Conservation (phyloP, 2,888 invertebrate genomes). For the Ferdinandea cuprea region DNA sequence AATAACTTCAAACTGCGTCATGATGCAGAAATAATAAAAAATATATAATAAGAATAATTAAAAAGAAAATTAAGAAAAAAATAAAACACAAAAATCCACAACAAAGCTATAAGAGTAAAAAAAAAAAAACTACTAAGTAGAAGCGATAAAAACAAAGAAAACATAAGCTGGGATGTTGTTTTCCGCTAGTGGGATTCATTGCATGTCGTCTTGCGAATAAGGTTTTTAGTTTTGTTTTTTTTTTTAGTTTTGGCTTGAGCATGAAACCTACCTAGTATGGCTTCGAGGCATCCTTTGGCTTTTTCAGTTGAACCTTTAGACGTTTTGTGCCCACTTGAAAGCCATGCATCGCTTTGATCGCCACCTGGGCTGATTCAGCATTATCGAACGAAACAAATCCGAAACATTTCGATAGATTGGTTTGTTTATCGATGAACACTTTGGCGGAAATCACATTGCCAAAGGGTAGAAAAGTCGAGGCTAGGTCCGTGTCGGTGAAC, state of each 20-base stretch:
- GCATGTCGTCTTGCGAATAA: neutral
- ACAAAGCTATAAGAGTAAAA: slow-evolving; percentile 47
- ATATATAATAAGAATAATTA: slow-evolving; percentile 29
- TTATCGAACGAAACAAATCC: slow-evolving; percentile 99
- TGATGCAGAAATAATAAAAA: slow-evolving; percentile 43
- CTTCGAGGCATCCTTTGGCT: slow-evolving; percentile 96
- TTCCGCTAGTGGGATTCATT: slow-evolving; percentile 2
- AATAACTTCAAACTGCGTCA: slow-evolving; percentile 65
- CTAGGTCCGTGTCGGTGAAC: slow-evolving; percentile 98
- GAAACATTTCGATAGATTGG: slow-evolving; percentile 99
- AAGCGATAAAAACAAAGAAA: slow-evolving; percentile 44
- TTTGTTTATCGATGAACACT: slow-evolving; percentile 99
- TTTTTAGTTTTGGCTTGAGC: too few species aligned
- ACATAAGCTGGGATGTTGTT: slow-evolving; percentile 50
- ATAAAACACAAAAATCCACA: slow-evolving; percentile 67
- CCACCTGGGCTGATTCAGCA: slow-evolving; percentile 95
- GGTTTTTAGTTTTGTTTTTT: neutral
- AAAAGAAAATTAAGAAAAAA: slow-evolving; percentile 36
- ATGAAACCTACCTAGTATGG: slow-evolving; percentile 88
- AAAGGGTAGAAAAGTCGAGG: slow-evolving; percentile 98
- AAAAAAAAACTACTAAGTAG: slow-evolving; percentile 16
- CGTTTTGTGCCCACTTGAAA: slow-evolving; percentile 99
- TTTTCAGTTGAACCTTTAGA: slow-evolving; percentile 98
- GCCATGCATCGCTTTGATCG: slow-evolving; percentile 98
- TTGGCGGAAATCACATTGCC: slow-evolving; percentile 99